A percentile compares a stretch with the other conserved stretches of the same genome.
These are phyloP conservation scores for Neotoma lepida DNA, from an alignment of 2,113 vertebrate species.

Conservation along the genomic window DNA sequence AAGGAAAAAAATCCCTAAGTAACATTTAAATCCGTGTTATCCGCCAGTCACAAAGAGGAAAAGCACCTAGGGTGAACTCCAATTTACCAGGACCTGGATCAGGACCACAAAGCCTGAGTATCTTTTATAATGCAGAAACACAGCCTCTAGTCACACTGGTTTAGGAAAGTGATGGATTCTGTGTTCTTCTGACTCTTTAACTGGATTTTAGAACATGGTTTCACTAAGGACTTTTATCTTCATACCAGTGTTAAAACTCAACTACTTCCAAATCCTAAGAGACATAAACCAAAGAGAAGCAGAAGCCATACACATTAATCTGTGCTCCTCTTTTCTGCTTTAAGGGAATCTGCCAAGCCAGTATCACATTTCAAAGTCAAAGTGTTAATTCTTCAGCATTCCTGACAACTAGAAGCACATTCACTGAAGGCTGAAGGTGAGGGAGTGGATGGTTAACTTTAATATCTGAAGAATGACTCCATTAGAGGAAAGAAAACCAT, in stretches of 20 bases:
- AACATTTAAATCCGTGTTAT: slow-evolving; percentile 64
- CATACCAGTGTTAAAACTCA: slow-evolving; percentile 72
- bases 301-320: slow-evolving; percentile 71
- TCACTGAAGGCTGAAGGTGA: slow-evolving; percentile 83
- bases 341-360: slow-evolving; percentile 82
- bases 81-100: slow-evolving; percentile 78
- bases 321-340: slow-evolving; percentile 78
- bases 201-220: slow-evolving; percentile 63
- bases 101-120: slow-evolving; percentile 81
- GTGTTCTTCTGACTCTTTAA: background rate
- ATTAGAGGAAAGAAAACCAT: slow-evolving; percentile 74
- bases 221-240: slow-evolving; percentile 82
- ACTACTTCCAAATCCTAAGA: slow-evolving; percentile 79
- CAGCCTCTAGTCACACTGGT: slow-evolving; percentile 69
- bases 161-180: slow-evolving; percentile 21
- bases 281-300: slow-evolving; percentile 76
- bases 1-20: slow-evolving; percentile 54
- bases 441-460: slow-evolving; percentile 83
- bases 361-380: slow-evolving; percentile 75
- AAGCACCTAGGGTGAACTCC: slow-evolving; percentile 78
- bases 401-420: slow-evolving; percentile 83
- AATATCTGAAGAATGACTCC: slow-evolving; percentile 78
- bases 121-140: slow-evolving; percentile 76
- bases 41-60: slow-evolving; percentile 67
- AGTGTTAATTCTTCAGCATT: slow-evolving; percentile 81